phyloP scores from a whole-genome alignment of 2,113 vertebrate species.

The Erinaceus europaeus region DNA sequence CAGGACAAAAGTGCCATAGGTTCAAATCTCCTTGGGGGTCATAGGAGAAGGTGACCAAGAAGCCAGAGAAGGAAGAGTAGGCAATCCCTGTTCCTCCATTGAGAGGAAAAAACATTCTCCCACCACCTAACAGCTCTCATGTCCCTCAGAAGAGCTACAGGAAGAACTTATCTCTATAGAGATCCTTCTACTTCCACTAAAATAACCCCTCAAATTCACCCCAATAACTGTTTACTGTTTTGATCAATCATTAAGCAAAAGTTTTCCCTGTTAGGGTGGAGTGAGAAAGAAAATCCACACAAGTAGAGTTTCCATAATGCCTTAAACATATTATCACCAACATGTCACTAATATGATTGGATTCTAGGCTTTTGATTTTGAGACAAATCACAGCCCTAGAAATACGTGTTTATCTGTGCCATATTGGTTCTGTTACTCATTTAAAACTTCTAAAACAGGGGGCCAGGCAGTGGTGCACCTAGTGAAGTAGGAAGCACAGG shows the following conservation, averaged over 20 bases:
- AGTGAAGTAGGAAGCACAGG: no score
- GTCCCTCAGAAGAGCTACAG: neutral
- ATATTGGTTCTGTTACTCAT: neutral
- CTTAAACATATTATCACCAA: neutral
- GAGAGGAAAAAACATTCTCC: no score
- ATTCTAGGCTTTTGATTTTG: neutral
- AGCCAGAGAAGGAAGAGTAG: neutral
- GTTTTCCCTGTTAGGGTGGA: neutral
- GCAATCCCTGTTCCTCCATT: no score
- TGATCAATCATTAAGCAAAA: neutral
- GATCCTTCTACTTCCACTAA: neutral
- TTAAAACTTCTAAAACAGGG: no score
- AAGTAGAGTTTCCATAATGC: neutral
- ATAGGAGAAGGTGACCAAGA: neutral
- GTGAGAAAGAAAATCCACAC: neutral
- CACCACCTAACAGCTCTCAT: no score
- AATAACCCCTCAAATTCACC: neutral
- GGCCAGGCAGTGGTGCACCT: no score
- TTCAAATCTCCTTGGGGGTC: neutral
- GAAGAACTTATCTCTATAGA: neutral
- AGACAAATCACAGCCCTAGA: neutral
- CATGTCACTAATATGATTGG: neutral
- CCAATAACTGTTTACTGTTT: neutral
- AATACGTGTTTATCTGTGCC: neutral
- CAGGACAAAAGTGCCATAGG: neutral